Conservation (phyloP, 2,113 vertebrate species). For the Neomonachus schauinslandi region DNA sequence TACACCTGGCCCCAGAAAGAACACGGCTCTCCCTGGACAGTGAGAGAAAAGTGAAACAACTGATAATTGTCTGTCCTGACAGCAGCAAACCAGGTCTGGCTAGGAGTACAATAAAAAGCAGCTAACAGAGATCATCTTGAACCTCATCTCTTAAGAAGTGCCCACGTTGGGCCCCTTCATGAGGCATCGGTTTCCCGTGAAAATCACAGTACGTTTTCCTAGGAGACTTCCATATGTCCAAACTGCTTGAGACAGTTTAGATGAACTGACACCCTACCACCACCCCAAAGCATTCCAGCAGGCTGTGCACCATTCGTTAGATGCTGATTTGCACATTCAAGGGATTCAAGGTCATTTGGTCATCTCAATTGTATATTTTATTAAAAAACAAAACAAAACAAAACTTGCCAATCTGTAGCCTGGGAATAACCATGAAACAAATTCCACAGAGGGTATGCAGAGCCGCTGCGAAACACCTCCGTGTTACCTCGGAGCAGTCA, state of each 20-base stretch:
- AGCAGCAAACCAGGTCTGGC: not conserved
- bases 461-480: not conserved
- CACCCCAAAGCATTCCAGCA: not conserved
- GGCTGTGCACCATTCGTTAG: not conserved
- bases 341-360: not conserved
- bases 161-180: not conserved
- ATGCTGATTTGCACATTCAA: not conserved
- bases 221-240: not conserved
- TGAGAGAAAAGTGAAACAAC: not conserved
- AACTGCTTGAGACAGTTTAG: not conserved
- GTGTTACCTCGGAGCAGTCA: not conserved
- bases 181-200: not conserved
- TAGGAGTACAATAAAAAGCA: not conserved
- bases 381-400: slow-evolving; percentile 7
- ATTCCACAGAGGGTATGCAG: not conserved
- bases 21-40: not conserved
- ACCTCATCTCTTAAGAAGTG: not conserved
- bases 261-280: not conserved
- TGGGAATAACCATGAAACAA: not conserved
- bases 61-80: not conserved
- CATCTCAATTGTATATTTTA: not conserved
- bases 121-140: not conserved
- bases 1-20: not conserved
- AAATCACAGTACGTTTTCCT: not conserved
- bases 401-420: not conserved